phyloP scores from a whole-genome alignment of 2,113 vertebrate species.

The Alligator mississippiensis region DNA sequence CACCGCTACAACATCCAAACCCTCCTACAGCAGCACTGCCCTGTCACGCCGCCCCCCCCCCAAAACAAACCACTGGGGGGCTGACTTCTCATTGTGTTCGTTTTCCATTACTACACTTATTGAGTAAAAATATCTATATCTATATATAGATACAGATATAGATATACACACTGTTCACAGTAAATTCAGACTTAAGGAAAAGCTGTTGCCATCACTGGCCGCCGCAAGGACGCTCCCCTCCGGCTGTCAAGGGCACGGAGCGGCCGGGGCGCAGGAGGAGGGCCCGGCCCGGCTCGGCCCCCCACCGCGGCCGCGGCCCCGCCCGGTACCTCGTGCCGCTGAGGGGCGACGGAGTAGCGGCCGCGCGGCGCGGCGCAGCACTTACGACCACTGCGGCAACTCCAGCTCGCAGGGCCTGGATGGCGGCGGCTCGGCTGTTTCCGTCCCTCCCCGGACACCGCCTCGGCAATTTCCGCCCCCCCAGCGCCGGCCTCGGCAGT shows the following conservation, averaged over 20 bases:
- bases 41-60: no score
- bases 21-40: no score
- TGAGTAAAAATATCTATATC: no score
- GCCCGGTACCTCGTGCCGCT: not conserved
- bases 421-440: not conserved
- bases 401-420: not conserved
- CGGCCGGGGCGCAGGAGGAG: not conserved
- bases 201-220: no score
- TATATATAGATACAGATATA: no score
- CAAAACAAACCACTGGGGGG: no score
- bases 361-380: not conserved
- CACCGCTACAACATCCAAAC: no score
- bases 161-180: no score
- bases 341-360: not conserved
- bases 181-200: no score
- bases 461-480: not conserved
- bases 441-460: not conserved
- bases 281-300: not conserved
- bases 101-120: no score
- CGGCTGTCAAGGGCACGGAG: not conserved
- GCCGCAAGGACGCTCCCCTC: no score
- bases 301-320: not conserved
- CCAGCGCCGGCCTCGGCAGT: constrained; percentile 33
- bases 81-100: no score
- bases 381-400: not conserved